Evolutionary conservation across 1,140 invertebrate species (phyloP), one percentile per base, ranked within the genome.

Genomic region (Papilio glaucus): DNA sequence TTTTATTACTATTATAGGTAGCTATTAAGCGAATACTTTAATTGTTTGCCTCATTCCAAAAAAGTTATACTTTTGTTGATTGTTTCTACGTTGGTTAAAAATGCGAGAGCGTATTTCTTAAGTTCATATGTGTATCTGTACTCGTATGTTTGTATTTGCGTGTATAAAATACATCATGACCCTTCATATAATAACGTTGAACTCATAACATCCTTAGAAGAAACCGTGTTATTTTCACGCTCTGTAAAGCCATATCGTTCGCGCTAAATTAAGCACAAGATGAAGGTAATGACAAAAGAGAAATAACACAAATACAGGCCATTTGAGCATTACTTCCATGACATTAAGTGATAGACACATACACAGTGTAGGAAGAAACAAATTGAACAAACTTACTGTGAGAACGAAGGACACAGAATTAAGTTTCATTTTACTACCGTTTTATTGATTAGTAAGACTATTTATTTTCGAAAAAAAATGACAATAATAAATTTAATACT

Each of bases 181-280:
- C 45, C 21, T 53, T 53, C 21, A 53, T 53, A 53, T 53, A 24
- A 53, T 45, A 45, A 18, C 49, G 21, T 53, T 21, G 49, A 53
- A 53, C 49, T 53, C 18, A 12, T 53, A 53, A 49, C 42, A 49
- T 53, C 3, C 49, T 53, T 21, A 53, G 49, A 53, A 53, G 49
- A 53, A 10, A 53, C 49, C 49, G 21, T 53, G 49, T 53, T 53
- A 53, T 53, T 53, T 53, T 53, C 49, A 53, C 49, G 49, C 49
- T 53, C 49, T 53, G 21, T 53, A 53, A 10, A 24, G 21, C 18
- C 49, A 53, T 53, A 53, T 53, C 49, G 29, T 33, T 33, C 6
- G 29, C 29, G 29, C 29, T 33, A 33, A 33, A 33, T 33, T 33
- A 33, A 33, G 29, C 29, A 6, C 29, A 6, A 33, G 29, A 33